Conservation (phyloP, 1,140 invertebrate species). For the Amphibalanus amphitrite region DNA sequence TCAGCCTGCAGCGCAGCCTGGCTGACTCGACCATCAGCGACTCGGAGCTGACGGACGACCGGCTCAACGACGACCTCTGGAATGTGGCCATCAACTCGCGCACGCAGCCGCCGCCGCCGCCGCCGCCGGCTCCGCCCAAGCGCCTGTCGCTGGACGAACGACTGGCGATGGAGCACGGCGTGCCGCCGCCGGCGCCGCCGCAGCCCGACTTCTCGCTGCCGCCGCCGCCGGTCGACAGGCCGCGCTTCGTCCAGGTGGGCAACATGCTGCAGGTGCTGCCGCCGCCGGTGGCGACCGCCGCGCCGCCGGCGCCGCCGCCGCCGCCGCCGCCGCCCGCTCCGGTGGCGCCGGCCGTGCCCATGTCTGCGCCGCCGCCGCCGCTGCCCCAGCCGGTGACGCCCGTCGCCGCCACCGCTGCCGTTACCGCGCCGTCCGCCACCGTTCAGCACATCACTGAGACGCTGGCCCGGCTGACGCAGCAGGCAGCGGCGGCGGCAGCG, state of each 20-base stretch:
- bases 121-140: slow-evolving; percentile 20
- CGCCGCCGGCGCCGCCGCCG: too few species aligned
- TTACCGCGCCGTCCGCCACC: too few species aligned
- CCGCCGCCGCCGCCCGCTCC: too few species aligned
- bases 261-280: slow-evolving; percentile 40
- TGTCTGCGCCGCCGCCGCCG: too few species aligned
- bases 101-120: slow-evolving; percentile 9
- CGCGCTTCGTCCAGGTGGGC: slow-evolving; percentile 29
- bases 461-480: too few species aligned
- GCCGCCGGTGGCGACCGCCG: too few species aligned
- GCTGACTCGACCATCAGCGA: slow-evolving; percentile 34
- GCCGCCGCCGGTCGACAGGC: too few species aligned
- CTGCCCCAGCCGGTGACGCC: too few species aligned
- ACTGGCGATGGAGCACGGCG: slow-evolving; percentile 27
- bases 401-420: too few species aligned
- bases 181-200: slow-evolving; percentile 16
- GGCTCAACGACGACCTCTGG: slow-evolving; percentile 11
- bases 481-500: too few species aligned
- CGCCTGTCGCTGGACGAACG: slow-evolving; percentile 28
- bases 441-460: too few species aligned
- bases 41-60: slow-evolving; percentile 23
- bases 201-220: slow-evolving; percentile 8
- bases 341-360: too few species aligned
- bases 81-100: slow-evolving; percentile 11
- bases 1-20: slow-evolving; percentile 25